Conservation (phyloP, 2,113 vertebrate genomes). For the Hippocampus abdominalis region DNA sequence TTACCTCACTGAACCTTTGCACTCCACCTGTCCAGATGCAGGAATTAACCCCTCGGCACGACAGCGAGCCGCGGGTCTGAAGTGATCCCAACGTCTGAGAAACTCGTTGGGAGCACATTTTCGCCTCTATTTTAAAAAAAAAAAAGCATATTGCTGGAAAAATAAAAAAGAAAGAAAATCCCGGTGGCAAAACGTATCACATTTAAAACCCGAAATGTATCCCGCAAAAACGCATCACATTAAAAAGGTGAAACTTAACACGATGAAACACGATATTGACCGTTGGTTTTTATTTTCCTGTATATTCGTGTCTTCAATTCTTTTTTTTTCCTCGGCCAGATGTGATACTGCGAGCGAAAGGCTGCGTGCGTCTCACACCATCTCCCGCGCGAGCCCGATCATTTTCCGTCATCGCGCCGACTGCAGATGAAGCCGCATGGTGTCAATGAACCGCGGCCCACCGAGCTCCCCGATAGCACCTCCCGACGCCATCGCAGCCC, state of each 20-base stretch:
- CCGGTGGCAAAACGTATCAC: no score
- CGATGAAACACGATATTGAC: no score
- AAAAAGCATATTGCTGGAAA: no score
- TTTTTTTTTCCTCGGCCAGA: conserved; percentile 8
- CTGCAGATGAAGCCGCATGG: conserved; percentile 55
- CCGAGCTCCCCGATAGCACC: conserved; percentile 45
- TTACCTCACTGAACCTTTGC: conserved; percentile 60
- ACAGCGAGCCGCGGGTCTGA: conserved; percentile 54
- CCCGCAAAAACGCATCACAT: no score
- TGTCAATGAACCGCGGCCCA: conserved; percentile 36
- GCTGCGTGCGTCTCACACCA: conserved; percentile 16
- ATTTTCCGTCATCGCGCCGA: conserved; percentile 22
- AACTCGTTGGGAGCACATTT: background rate
- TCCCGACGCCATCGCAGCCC: conserved; percentile 37
- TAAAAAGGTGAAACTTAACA: no score
- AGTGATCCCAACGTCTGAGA: conserved; percentile 54
- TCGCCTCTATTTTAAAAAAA: background rate
- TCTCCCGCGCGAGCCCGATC: conserved; percentile 19
- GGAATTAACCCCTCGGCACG: conserved; percentile 65
- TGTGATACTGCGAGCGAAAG: conserved; percentile 1
- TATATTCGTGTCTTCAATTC: background rate
- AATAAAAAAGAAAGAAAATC: no score
- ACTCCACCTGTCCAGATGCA: conserved; percentile 54
- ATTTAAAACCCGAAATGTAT: no score
- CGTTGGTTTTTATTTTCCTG: no score